phyloP scores from a whole-genome alignment of 1,140 invertebrate species.

The Drosophila watanabei region DNA sequence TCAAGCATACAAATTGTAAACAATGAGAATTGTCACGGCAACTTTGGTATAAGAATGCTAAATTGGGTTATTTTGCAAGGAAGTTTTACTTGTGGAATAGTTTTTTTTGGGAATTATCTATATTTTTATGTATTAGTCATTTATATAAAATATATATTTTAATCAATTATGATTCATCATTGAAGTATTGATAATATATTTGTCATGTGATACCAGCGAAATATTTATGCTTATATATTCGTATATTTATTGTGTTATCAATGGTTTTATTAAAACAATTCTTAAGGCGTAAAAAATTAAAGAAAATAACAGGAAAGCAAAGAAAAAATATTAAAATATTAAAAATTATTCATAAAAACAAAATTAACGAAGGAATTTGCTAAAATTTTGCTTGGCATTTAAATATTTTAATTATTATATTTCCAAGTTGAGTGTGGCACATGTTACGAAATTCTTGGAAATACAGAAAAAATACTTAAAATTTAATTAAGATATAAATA shows the following conservation, averaged over 20 bases:
- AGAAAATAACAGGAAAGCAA: background rate
- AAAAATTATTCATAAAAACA: background rate
- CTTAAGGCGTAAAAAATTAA: background rate
- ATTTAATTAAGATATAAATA: background rate
- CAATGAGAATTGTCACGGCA: background rate
- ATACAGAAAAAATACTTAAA: background rate
- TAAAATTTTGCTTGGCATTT: background rate
- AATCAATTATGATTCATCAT: too few relatives aligned
- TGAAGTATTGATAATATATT: background rate
- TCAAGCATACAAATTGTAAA: conserved; percentile 16
- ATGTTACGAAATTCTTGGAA: background rate
- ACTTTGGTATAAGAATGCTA: background rate
- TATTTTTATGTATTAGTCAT: background rate
- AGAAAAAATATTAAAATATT: background rate
- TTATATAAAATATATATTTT: background rate
- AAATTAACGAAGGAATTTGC: background rate
- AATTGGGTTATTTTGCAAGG: background rate
- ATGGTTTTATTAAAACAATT: background rate
- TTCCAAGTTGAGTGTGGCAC: background rate
- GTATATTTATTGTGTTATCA: background rate
- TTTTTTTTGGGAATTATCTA: background rate
- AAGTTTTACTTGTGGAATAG: background rate
- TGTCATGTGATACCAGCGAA: background rate
- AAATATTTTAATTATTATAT: background rate
- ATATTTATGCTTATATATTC: background rate